Percentiles rank a stretch among this genome's conserved stretches.
Conservation (phyloP, 2,113 vertebrate genomes). For the Garra rufa region DNA sequence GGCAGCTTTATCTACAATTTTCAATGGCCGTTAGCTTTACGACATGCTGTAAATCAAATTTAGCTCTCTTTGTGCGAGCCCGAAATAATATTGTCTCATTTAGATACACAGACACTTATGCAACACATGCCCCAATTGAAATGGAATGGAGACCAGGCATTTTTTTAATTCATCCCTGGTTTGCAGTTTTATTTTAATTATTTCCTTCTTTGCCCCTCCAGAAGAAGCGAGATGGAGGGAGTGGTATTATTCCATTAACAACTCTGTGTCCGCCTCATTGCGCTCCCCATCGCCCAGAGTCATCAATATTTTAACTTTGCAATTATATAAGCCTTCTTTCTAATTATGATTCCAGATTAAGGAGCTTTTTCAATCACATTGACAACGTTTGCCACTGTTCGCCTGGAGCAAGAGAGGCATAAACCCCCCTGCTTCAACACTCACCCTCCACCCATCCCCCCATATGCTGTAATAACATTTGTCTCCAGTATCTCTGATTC, state of each 20-base stretch:
- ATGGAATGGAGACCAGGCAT: constrained; percentile 10
- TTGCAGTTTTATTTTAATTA: constrained; percentile 53
- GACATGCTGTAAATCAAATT: constrained; percentile 41
- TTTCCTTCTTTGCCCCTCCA: constrained; percentile 47
- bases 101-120: constrained; percentile 29
- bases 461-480: constrained; percentile 49
- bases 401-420: constrained; percentile 56
- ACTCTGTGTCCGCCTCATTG: constrained; percentile 62
- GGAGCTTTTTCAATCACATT: constrained; percentile 72
- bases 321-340: constrained; percentile 74
- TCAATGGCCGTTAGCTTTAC: constrained; percentile 38
- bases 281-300: constrained; percentile 63
- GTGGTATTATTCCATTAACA: constrained; percentile 69
- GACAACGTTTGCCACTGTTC: constrained; percentile 64
- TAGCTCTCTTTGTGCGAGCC: constrained; percentile 22
- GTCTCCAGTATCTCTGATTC: constrained; percentile 46
- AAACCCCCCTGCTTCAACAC: constrained; percentile 40
- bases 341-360: constrained; percentile 79
- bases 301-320: constrained; percentile 74
- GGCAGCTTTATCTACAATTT: constrained; percentile 46
- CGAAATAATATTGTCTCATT: constrained; percentile 15
- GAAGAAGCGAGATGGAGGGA: constrained; percentile 22
- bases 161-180: constrained; percentile 27
- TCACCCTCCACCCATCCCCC: constrained; percentile 3
- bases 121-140: constrained; percentile 34